A percentile compares a stretch with the other conserved stretches of the same genome.
These are phyloP conservation scores for Drepana falcataria DNA, from an alignment of 2,888 invertebrate genomes.

Conservation along the genomic window DNA sequence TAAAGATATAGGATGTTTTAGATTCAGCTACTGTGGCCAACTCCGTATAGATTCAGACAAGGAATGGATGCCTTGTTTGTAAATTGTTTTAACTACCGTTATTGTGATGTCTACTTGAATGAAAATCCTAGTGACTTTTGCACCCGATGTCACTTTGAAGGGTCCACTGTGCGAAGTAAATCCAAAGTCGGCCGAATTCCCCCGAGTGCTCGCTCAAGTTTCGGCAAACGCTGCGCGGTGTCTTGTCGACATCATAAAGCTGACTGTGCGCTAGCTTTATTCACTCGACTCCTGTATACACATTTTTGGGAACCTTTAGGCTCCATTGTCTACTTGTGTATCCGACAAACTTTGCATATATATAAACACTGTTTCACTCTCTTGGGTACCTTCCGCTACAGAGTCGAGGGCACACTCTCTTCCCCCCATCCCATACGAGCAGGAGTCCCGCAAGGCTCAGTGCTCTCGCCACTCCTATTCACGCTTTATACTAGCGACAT, in stretches of 20 bases:
- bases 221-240: constrained; percentile 24
- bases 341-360: too few relatives aligned
- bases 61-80: constrained; percentile 7
- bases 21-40: too few relatives aligned
- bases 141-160: constrained; percentile 31
- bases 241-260: constrained; percentile 20
- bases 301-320: constrained; percentile 1
- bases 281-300: background rate
- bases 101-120: background rate
- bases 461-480: too few relatives aligned
- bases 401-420: too few relatives aligned
- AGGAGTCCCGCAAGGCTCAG: too few relatives aligned
- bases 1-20: too few relatives aligned
- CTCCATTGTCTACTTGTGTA: too few relatives aligned
- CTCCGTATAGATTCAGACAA: constrained; percentile 8
- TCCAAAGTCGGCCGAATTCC: constrained; percentile 46
- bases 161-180: constrained; percentile 39
- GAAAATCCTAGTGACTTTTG: constrained; percentile 2
- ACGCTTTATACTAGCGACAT: too few relatives aligned
- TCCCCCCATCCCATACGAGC: too few relatives aligned
- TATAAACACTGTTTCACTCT: too few relatives aligned
- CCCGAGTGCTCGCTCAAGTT: constrained; percentile 46
- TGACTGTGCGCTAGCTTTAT: constrained; percentile 19
- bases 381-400: too few relatives aligned
- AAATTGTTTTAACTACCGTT: background rate